phyloP scores from a whole-genome alignment of 2,113 vertebrate genomes.

The Balaeniceps rex region DNA sequence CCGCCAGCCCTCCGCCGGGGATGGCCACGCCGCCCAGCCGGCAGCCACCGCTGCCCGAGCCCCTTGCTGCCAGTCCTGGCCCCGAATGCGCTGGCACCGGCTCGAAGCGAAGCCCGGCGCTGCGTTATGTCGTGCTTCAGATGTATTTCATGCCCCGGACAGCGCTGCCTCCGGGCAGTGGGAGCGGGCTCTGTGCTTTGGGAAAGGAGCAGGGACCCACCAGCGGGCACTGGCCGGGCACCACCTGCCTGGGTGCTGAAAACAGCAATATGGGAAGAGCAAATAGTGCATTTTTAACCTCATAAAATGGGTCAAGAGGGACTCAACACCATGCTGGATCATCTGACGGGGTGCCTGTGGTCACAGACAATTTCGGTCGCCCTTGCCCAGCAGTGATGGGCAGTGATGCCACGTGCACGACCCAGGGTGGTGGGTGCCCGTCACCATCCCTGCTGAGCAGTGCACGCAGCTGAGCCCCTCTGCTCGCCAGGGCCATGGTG shows the following conservation, averaged over 20 bases:
- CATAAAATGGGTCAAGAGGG: neutral
- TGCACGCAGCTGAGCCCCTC: neutral
- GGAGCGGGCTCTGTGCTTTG: accelerated
- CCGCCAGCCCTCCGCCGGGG: neutral
- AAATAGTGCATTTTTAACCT: neutral
- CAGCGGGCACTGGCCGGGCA: neutral
- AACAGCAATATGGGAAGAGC: accelerated
- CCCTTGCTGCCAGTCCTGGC: accelerated
- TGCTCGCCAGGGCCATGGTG: neutral
- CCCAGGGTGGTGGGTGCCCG: neutral
- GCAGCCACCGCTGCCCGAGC: neutral
- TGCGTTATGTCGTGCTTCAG: neutral
- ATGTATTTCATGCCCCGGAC: accelerated
- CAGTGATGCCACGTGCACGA: accelerated
- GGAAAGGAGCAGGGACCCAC: neutral
- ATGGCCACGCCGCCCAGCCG: neutral
- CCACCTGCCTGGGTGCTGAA: neutral
- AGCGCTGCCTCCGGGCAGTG: neutral
- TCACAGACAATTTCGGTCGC: accelerated
- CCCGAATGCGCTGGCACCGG: accelerated
- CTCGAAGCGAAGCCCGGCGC: neutral
- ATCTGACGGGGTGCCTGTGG: accelerated
- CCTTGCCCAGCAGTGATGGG: neutral
- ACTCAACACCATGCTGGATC: neutral
- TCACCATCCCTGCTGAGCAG: neutral